Evolutionary conservation across 2,797 vertebrate species (phyloP).

Genomic region (Bryconaethiops microstoma): DNA sequence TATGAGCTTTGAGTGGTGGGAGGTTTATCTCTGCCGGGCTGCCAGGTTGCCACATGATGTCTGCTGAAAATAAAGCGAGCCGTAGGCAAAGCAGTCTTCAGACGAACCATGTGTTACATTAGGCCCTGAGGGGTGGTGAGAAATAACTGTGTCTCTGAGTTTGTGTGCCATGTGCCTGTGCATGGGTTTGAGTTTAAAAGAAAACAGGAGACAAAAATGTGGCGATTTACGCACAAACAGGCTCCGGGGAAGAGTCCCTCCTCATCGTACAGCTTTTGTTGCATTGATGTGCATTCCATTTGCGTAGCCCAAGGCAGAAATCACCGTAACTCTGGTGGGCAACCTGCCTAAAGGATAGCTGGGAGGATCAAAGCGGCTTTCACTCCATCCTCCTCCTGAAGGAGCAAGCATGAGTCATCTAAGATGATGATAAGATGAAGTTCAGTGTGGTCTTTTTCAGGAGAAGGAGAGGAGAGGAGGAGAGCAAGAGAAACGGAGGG

Average conservation of each 20-base stretch:
- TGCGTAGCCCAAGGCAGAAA: constrained; percentile 1
- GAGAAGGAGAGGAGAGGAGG: background rate
- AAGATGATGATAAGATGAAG: constrained; percentile 1
- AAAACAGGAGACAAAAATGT: constrained; percentile 4
- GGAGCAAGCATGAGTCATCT: constrained; percentile 16
- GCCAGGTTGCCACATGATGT: constrained; percentile 38
- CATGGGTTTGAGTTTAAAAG: constrained; percentile 3
- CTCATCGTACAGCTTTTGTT: background rate
- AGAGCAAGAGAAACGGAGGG: background rate
- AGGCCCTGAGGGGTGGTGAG: constrained; percentile 37
- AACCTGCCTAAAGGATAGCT: background rate
- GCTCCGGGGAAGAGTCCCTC: constrained; percentile 23
- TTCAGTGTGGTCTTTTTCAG: background rate
- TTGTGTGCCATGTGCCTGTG: constrained; percentile 4
- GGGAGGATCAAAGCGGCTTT: constrained; percentile 9
- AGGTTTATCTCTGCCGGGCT: constrained; percentile 37
- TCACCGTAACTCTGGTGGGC: constrained; percentile 13
- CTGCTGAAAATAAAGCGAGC: constrained; percentile 36
- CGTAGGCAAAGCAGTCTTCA: constrained; percentile 42
- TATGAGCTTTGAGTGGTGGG: constrained; percentile 42
- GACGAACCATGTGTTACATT: constrained; percentile 46
- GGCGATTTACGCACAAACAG: constrained; percentile 7
- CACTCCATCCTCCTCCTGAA: background rate
- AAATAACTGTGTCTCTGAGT: constrained; percentile 28
- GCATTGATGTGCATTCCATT: constrained; percentile 5